phyloP scores from a whole-genome alignment of 2,113 vertebrate genomes.

The Scopus umbretta region DNA sequence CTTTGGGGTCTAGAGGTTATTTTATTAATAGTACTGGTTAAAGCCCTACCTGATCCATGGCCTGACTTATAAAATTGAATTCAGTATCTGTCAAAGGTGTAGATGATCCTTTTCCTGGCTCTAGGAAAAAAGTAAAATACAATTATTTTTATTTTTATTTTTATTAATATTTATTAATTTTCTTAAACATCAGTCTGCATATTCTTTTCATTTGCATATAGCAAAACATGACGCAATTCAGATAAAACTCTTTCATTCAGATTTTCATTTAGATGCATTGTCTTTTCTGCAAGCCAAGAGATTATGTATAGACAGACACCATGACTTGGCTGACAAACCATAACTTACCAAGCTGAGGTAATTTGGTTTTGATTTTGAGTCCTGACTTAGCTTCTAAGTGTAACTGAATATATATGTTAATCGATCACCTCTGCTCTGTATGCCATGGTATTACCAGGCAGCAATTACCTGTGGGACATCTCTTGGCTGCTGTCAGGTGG shows the following conservation, averaged over 20 bases:
- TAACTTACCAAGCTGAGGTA: neutral
- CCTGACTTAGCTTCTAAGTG: neutral
- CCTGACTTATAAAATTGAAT: neutral
- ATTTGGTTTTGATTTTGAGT: neutral
- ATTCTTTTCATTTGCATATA: neutral
- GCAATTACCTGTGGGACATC: neutral
- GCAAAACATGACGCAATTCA: neutral
- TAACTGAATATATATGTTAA: neutral
- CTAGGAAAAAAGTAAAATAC: neutral
- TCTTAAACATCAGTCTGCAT: neutral
- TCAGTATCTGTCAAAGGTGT: neutral
- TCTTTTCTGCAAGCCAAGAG: neutral
- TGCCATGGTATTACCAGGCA: too few relatives aligned
- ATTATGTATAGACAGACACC: too few relatives aligned
- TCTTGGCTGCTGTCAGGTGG: neutral
- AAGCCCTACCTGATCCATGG: neutral
- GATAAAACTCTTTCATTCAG: neutral
- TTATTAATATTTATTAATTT: neutral
- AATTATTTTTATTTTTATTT: neutral
- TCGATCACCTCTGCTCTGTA: neutral
- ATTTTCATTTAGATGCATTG: neutral
- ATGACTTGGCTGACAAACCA: neutral
- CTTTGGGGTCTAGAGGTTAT: neutral
- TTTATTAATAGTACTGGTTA: neutral
- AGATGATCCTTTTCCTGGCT: neutral